Conservation (phyloP, 1,140 invertebrate species). For the Drosophila ogumai region DNA sequence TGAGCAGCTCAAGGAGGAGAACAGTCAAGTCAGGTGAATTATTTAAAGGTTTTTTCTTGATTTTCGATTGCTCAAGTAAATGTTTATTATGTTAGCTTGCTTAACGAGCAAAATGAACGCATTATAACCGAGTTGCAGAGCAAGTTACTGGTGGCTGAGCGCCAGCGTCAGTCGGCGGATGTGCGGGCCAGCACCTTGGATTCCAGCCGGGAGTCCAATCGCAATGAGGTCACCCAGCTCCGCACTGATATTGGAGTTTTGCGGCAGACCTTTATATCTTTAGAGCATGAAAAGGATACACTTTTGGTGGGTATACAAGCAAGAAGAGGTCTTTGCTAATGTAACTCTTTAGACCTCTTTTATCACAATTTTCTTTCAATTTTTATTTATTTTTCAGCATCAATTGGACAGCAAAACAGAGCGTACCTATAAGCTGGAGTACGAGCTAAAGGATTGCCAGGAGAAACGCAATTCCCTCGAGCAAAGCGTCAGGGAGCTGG, state of each 20-base stretch:
- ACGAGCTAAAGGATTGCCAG: conserved; percentile 69
- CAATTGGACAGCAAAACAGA: conserved; percentile 81
- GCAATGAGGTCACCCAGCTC: conserved; percentile 60
- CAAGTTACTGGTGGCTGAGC: conserved; percentile 68
- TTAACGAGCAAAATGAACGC: conserved; percentile 83
- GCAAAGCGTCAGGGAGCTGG: conserved; percentile 61
- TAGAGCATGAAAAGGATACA: conserved; percentile 78
- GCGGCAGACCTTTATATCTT: conserved; percentile 58
- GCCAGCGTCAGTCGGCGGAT: conserved; percentile 65
- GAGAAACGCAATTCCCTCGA: conserved; percentile 61
- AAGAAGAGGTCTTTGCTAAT: too few species aligned
- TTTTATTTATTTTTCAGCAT: conserved; percentile 34
- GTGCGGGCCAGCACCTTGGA: conserved; percentile 61
- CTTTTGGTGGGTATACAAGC: conserved; percentile 52
- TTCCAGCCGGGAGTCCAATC: conserved; percentile 65
- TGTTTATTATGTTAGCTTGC: conserved; percentile 40
- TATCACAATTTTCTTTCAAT: too few species aligned
- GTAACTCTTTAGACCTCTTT: too few species aligned
- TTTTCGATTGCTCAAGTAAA: not conserved
- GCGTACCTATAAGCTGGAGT: conserved; percentile 67
- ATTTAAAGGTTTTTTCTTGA: too few species aligned
- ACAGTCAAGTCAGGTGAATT: conserved; percentile 71
- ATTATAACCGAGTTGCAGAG: conserved; percentile 69
- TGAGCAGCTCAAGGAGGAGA: conserved; percentile 46
- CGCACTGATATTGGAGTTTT: conserved; percentile 65